Evolutionary conservation across 2,888 invertebrate genomes (phyloP), one percentile per base, ranked within the genome.

Genomic region (Drosophila kambysellisi): DNA sequence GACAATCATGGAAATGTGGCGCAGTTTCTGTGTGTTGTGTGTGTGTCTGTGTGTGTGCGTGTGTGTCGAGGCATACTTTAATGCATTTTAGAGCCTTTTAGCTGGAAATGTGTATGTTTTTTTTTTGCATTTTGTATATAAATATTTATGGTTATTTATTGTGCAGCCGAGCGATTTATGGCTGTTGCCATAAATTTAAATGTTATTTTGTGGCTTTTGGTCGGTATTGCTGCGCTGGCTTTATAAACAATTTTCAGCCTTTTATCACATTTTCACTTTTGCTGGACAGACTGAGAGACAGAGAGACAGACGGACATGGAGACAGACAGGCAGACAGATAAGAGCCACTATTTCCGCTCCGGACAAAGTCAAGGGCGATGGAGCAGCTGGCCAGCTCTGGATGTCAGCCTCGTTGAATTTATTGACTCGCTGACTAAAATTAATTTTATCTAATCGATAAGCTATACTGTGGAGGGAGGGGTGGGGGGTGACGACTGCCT

Each of bases 391-490:
- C 54, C 46, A 17, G 12, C 20, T 15, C 15, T 15, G 46, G 46
- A 15, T 46, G 64, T 20, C 60, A 35, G 61, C 60, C 53, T n/a
- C 20, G 41, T 11, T 39, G 12, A 64, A 66, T 73, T 58, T 59
- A 66, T 76, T 75, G 57, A 76, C 56, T 71, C 54, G 53, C 58
- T 56, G 88, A 80, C 84, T 90, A 89, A 90, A 87, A 84, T 87
- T 88, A 89, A 87, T 82, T 80, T 90, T 88, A 90, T 88, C 91
- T 88, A 89, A 88, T 88, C 87, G 91, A 89, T 88, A 75, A 64
- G 67, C 60, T n/a, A 11, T 7, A 17, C 2, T 67, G 61, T 70
- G 4, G 12, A 0, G 8, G n/a, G 11, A 3, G 11, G 12, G 43
- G 6, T 20, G 3, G 20, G 17, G 17, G 2, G 4, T 3, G 4